Base-by-base conservation (phyloP, 2,797 vertebrate genomes). In the Silurus lanzhouensis region DNA sequence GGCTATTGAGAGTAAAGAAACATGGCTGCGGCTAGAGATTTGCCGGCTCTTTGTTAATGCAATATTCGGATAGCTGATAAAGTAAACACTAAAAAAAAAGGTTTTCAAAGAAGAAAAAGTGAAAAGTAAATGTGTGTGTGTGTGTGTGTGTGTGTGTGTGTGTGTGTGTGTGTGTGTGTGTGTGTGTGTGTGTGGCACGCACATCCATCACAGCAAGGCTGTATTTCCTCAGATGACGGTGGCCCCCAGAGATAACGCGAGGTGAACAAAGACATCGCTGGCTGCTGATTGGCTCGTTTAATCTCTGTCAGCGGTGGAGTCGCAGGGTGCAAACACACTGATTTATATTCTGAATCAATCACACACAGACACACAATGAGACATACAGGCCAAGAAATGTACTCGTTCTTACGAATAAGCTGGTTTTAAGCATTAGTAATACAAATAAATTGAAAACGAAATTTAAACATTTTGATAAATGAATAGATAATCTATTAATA, bases 301-400 rank as follows among this genome's bases (percentile, higher is more conserved):
- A 90, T 88, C 89, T 90, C 90, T 89, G 87, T 88, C 89, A 84
- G 81, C 82, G 82, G 87, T 82, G 81, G 84, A 87, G 83, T 89
- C 66, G 74, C 83, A 83, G 86, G 89, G 88, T 90, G 85, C 81
- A 75, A 81, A 74, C 85, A 82, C 66, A 83, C 85, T 89, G 88
- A 90, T 91, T 90, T 90, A 88, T 88, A 89, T 92, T 86, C 88
- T 83, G 85, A 89, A 90, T 88, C 88, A 89, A 88, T 87, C 85
- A 87, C 74, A 72, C 81, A 89, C 83, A 86, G 13, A 77, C 15
- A 78, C 55, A 60, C 76, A 61, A 48, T 25, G 22, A 48, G 7
- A 64, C 22, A 79, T 17, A 79, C 46, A 14, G 58, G 60, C 25
- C 13, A 14, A 48, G 78, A 80, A 68, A 67, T 68, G 25, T 48